Evolutionary conservation across 2,888 invertebrate species (phyloP), one percentile per base, ranked within the genome.

Genomic region (Callimorpha dominula): DNA sequence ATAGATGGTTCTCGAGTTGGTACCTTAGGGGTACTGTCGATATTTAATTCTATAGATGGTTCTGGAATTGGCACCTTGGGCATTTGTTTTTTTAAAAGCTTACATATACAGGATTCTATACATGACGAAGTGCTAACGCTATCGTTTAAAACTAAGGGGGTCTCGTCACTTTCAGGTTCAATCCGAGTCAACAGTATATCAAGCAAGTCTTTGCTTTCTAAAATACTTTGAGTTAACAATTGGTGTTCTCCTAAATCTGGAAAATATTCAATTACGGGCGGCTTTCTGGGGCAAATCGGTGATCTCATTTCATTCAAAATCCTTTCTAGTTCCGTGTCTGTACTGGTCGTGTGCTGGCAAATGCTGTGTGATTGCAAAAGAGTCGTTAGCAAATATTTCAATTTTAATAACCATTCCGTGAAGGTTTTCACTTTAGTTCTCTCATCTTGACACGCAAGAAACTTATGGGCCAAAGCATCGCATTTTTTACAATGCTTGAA

Each of bases 401-500:
- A 81, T 76, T 87, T 88, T 42, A 68, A 74, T 8, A 90, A 67
- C 88, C 89, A 89, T 15, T 76, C 50, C 12, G 82, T 81, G 15
- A 84, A 87, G 31, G 73, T 74, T 62, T 78, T 85, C 75, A 17
- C 68, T 79, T 65, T 86, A 81, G 66, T 71, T 79, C 54, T 86
- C 79, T 72, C 84, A 78, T 81, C 77, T 11, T 77, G 76, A 20
- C 76, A 71, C 7, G 67, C 72, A n/a, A 85, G 67, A 72, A 86
- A 90, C 70, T 85, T 86, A 50, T 77, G 81, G 3, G 86, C 75
- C 20, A 89, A 80, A 60, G 82, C 85, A 43, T 87, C 82, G 74
- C 92, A 93, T 78, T 86, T 84, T 68, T 84, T 83, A 77, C 92
- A 93, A 76, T 87, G 86, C 31, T 78, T 82, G 6, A 74, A 71